Conservation (phyloP, 2,797 vertebrate species). For the Gallinago nigripennis region DNA sequence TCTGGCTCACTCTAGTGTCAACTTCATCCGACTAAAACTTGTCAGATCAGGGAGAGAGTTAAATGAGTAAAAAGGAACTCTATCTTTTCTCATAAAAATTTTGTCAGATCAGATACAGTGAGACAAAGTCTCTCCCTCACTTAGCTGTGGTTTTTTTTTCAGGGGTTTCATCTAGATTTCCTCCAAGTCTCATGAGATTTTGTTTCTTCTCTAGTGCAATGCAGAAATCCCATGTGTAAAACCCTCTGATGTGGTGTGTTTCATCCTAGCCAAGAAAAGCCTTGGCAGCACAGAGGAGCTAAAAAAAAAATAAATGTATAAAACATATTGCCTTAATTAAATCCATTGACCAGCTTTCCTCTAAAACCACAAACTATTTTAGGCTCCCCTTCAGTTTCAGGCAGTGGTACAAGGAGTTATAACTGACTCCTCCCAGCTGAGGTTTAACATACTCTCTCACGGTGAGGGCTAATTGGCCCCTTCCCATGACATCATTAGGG, state of each 20-base stretch:
- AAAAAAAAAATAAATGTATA: background rate
- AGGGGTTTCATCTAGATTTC: background rate
- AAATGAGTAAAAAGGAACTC: background rate
- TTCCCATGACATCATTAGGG: background rate
- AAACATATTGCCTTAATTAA: conserved; percentile 42
- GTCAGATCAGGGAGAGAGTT: background rate
- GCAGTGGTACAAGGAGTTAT: background rate
- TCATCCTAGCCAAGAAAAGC: background rate
- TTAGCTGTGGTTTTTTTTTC: background rate
- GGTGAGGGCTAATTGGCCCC: background rate
- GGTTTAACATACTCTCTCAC: background rate
- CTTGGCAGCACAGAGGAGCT: conserved; percentile 12
- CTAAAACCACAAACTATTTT: conserved; percentile 32
- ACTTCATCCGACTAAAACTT: background rate
- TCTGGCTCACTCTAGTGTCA: background rate
- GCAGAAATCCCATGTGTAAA: background rate
- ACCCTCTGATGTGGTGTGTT: background rate
- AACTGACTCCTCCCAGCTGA: background rate
- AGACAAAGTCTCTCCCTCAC: background rate
- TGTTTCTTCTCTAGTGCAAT: background rate
- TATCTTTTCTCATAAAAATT: background rate
- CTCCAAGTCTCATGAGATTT: background rate
- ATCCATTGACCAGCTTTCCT: conserved; percentile 17
- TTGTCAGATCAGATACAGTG: background rate
- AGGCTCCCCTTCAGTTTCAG: background rate